A percentile compares a stretch with the other conserved stretches of the same genome.
Conservation (phyloP, 2,113 vertebrate species). For the Lagopus muta region DNA sequence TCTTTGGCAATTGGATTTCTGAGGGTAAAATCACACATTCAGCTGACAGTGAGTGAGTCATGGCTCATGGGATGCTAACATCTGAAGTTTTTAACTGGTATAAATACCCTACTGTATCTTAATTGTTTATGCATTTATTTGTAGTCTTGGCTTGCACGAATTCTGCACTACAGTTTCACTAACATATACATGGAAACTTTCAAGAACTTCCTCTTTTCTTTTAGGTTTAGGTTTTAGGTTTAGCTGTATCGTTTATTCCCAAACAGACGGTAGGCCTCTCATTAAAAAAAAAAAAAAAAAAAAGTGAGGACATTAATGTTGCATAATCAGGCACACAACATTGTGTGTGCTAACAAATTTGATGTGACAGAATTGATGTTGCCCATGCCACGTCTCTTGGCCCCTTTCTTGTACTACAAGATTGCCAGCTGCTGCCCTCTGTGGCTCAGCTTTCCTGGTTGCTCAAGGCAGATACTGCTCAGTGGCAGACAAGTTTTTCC, state of each 20-base stretch:
- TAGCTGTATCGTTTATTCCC: background rate
- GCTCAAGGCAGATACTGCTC: background rate
- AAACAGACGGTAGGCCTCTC: background rate
- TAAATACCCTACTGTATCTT: background rate
- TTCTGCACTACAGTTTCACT: background rate
- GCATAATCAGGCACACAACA: conserved; percentile 25
- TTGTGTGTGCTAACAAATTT: background rate
- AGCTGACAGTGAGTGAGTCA: background rate
- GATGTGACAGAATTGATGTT: background rate
- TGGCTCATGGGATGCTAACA: background rate
- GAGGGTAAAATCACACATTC: conserved; percentile 15
- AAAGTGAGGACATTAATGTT: background rate
- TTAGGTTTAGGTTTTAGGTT: background rate
- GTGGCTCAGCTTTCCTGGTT: background rate
- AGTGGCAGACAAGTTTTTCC: background rate
- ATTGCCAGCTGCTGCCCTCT: background rate
- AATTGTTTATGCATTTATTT: background rate
- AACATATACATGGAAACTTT: background rate
- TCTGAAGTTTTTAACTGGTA: conserved; percentile 15
- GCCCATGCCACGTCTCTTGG: background rate
- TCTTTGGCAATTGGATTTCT: conserved; percentile 31
- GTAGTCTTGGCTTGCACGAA: background rate
- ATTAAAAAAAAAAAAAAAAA: background rate
- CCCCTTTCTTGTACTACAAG: background rate
- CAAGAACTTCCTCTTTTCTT: background rate